Evolutionary conservation across 2,888 invertebrate genomes (phyloP), one percentile per base, ranked within the genome.

Genomic region (Dorcus hopei): DNA sequence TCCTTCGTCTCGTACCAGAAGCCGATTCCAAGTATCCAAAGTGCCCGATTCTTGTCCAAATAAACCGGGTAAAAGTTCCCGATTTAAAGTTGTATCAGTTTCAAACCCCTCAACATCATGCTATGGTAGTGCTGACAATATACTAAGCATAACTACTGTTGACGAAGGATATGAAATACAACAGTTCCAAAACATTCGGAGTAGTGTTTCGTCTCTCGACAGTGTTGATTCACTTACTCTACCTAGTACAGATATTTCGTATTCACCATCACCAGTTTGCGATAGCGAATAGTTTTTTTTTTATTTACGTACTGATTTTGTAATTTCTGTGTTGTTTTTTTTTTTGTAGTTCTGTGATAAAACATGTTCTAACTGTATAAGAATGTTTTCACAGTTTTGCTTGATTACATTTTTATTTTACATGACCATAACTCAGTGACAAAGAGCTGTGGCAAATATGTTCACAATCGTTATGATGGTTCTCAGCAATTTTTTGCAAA

Each of bases 131-230:
- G 26, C 47, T 23, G 39, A 55, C 40, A 9, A 23, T 5, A 33
- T 49, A 11, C 48, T 23, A 16, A 55, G 49, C 7, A 55, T 49
- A 11, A 42, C 48, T 4, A 55, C 49, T 9, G 55, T 55, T 14
- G 55, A 55, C 26, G 55, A 55, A 38, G 55, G 49, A 19, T 49
- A 41, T 26, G 49, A 56, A 8, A 33, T 19, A 33, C 42, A 50
- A 9, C 58, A 60, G 38, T 66, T 66, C 47, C 54, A 58, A 40
- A 66, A 66, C 26, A 60, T 66, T 11, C 51, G 65, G 43, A 65
- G 64, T 57, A 66, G 66, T 56, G 63, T 66, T 16, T 66, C 66
- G 5, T 65, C 63, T 9, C 64, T 61, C 39, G 66, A 66, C 14
- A 65, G 64, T 41, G 61, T 65, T 19, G 66, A 66, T n/a, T 65